Conservation (phyloP, 2,797 vertebrate genomes). For the Chiroxiphia lanceolata region DNA sequence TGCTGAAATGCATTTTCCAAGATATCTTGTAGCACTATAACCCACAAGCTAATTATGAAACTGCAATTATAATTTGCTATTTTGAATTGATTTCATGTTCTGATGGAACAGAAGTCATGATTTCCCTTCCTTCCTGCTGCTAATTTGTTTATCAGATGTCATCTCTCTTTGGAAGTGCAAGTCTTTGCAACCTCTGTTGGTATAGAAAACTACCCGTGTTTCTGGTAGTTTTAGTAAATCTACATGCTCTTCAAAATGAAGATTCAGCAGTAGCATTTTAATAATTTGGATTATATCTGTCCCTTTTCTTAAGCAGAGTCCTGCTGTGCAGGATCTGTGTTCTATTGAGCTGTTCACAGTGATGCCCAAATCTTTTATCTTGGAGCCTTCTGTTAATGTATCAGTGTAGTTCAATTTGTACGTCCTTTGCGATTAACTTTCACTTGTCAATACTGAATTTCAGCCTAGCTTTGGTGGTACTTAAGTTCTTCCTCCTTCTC, state of each 20-base stretch:
- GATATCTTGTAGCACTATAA: not conserved
- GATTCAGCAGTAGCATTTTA: not conserved
- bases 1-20: slow-evolving; percentile 44
- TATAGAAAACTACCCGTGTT: not conserved
- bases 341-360: not conserved
- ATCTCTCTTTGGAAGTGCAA: not conserved
- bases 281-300: not conserved
- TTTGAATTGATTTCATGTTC: slow-evolving; percentile 1
- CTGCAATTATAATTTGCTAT: not conserved
- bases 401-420: not conserved
- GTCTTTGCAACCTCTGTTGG: not conserved
- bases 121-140: not conserved
- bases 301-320: not conserved
- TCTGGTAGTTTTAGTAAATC: not conserved
- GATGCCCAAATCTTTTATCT: not conserved
- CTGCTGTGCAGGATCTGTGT: not conserved
- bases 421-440: not conserved
- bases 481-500: not conserved
- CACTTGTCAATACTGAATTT: not conserved
- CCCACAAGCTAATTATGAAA: slow-evolving; percentile 28
- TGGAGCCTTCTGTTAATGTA: not conserved
- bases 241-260: not conserved
- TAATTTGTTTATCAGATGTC: slow-evolving; percentile 2
- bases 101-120: not conserved
- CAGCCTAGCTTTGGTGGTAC: not conserved